Evolutionary conservation across 1,140 invertebrate species (phyloP).

Genomic region (Mercenaria mercenaria): DNA sequence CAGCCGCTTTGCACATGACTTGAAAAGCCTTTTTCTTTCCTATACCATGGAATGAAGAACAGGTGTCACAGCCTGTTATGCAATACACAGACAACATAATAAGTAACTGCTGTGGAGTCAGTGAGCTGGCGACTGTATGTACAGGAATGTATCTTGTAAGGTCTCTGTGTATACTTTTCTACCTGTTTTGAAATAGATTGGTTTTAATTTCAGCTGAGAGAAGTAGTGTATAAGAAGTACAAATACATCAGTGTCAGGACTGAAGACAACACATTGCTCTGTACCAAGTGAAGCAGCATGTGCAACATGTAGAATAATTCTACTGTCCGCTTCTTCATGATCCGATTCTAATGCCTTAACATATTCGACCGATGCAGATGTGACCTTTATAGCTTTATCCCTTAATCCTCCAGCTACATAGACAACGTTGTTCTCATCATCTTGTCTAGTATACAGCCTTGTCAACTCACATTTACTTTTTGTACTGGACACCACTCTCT

Average conservation of each 20-base stretch:
- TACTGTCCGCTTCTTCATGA: neutral
- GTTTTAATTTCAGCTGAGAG: neutral
- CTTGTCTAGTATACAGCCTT: neutral
- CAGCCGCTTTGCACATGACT: neutral
- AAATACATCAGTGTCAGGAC: neutral
- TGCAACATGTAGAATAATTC: neutral
- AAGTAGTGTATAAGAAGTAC: neutral
- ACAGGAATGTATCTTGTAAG: slow-evolving; percentile 15
- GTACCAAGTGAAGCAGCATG: neutral
- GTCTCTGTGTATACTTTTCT: neutral
- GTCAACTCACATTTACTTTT: neutral
- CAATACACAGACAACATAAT: slow-evolving; percentile 30
- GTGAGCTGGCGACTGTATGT: neutral
- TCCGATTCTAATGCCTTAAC: neutral
- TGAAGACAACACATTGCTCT: neutral
- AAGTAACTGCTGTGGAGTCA: neutral
- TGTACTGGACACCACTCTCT: neutral
- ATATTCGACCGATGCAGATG: neutral
- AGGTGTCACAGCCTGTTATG: slow-evolving; percentile 28
- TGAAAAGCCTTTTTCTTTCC: neutral
- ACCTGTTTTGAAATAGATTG: neutral
- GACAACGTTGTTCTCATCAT: neutral
- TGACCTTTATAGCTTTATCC: neutral
- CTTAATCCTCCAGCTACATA: neutral
- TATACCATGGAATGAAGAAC: neutral